Percentiles rank a stretch among this genome's conserved stretches.
Evolutionary conservation across 2,888 invertebrate species (phyloP).

Genomic region (Acleris laterana): DNA sequence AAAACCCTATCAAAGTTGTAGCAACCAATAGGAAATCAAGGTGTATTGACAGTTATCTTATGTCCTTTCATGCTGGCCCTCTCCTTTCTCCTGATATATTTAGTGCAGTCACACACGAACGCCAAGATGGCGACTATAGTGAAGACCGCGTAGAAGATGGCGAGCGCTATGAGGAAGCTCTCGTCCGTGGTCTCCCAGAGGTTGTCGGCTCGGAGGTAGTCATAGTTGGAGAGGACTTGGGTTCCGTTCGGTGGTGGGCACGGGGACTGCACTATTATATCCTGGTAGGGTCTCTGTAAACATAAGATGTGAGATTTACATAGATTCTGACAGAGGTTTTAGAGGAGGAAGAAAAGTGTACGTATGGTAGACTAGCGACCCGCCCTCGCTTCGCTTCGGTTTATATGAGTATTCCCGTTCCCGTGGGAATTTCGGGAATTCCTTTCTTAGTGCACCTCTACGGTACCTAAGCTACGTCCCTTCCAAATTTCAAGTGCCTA

Average conservation of each 20-base stretch:
- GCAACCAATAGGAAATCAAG: slow-evolving; percentile 61
- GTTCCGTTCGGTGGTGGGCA: slow-evolving; percentile 93
- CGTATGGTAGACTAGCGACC: too few relatives aligned
- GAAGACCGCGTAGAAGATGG: slow-evolving; percentile 85
- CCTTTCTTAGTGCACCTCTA: too few relatives aligned
- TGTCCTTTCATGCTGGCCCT: slow-evolving; percentile 77
- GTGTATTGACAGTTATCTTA: slow-evolving; percentile 86
- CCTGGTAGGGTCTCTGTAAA: slow-evolving; percentile 91
- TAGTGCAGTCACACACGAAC: slow-evolving; percentile 85
- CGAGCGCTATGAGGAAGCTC: slow-evolving; percentile 84
- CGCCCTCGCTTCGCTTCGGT: too few relatives aligned
- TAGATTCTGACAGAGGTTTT: too few relatives aligned
- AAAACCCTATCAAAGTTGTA: not conserved
- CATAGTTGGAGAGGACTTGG: slow-evolving; percentile 84
- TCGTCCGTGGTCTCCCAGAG: slow-evolving; percentile 81
- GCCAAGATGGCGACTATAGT: slow-evolving; percentile 85
- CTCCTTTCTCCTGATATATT: slow-evolving; percentile 80
- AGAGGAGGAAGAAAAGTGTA: too few relatives aligned
- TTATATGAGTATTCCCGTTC: too few relatives aligned
- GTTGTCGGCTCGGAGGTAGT: slow-evolving; percentile 65
- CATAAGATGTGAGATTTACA: slow-evolving; percentile 9
- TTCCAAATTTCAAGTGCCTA: too few relatives aligned
- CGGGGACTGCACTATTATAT: slow-evolving; percentile 93
- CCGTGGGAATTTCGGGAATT: too few relatives aligned
- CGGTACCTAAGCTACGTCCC: too few relatives aligned